phyloP scores from a whole-genome alignment of 2,113 vertebrate genomes.

The Hippopotamus amphibius region DNA sequence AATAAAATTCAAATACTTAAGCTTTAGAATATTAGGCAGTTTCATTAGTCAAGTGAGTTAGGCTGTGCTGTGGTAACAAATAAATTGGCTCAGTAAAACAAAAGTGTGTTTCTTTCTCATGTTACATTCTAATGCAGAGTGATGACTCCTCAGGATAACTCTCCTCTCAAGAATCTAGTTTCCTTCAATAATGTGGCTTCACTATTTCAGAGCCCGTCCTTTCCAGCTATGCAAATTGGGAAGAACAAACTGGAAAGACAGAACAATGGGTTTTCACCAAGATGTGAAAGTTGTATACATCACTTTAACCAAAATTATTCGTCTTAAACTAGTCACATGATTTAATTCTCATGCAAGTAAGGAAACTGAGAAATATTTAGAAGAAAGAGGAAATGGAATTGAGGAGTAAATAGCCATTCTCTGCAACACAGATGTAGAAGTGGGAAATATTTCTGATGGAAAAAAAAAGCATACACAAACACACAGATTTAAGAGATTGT shows the following conservation, averaged over 20 bases:
- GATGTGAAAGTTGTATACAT: neutral
- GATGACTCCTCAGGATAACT: neutral
- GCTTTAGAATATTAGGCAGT: neutral
- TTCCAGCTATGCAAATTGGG: neutral
- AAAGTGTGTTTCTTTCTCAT: neutral
- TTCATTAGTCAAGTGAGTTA: neutral
- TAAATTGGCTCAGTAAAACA: neutral
- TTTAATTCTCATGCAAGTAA: neutral
- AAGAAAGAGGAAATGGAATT: neutral
- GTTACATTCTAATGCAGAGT: neutral
- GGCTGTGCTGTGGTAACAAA: neutral
- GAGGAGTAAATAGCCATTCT: neutral
- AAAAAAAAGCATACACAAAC: neutral
- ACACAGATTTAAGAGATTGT: neutral
- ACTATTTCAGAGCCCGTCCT: neutral
- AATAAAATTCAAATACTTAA: neutral
- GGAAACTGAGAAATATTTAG: neutral
- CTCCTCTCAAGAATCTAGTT: neutral
- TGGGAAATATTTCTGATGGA: neutral
- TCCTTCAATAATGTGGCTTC: neutral
- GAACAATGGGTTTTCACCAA: neutral
- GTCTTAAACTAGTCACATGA: neutral
- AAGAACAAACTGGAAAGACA: neutral
- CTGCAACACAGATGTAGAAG: neutral
- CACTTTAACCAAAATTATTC: neutral